Base-by-base conservation (phyloP, 1,140 invertebrate species). In the Ostrea denselamellosa region DNA sequence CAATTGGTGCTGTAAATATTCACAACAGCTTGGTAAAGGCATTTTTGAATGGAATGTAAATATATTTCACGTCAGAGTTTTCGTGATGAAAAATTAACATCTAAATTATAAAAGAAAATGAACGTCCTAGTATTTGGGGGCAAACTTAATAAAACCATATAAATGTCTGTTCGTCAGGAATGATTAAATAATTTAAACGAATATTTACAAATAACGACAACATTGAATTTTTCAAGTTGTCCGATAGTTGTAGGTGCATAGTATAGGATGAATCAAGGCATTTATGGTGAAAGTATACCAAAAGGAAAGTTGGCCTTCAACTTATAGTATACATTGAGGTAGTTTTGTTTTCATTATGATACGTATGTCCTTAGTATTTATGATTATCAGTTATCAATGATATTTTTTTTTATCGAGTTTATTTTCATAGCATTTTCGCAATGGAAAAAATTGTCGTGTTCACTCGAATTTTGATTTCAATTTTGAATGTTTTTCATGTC, bases 31-130 rank as follows among this genome's bases (percentile, higher is more conserved):
- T 34, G 28, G 28, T 25, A 62, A n/a, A 62, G 56, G 56, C 56
- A 62, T 62, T 77, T 34, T 25, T 22, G 68, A 77, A 25, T 77
- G 68, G 28, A 77, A 77, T 77, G 68, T 77, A 28, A 77, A 77
- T 71, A 44, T 44, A 22, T 77, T 34, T 77, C 68, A 77, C 68
- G 68, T 34, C 28, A 34, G 22, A 28, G 5, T 34, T 28, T 77
- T 77, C 68, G 68, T 77, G 68, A 77, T 77, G 25, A 77, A 77
- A 34, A 77, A 77, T 77, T 77, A 77, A 77, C 68, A 77, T 77
- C 28, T 77, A 14, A 28, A 77, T 77, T 62, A 62, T n/a, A 62
- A 62, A n/a, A n/a, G n/a, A n/a, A 62, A 62, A 2, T 62, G 17
- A 62, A 62, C 56, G n/a, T 17, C 17, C n/a, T 62, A n/a, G 56